Evolutionary conservation across 2,888 invertebrate genomes (phyloP), one percentile per base, ranked within the genome.

Genomic region (Sinohyriopsis cumingii): DNA sequence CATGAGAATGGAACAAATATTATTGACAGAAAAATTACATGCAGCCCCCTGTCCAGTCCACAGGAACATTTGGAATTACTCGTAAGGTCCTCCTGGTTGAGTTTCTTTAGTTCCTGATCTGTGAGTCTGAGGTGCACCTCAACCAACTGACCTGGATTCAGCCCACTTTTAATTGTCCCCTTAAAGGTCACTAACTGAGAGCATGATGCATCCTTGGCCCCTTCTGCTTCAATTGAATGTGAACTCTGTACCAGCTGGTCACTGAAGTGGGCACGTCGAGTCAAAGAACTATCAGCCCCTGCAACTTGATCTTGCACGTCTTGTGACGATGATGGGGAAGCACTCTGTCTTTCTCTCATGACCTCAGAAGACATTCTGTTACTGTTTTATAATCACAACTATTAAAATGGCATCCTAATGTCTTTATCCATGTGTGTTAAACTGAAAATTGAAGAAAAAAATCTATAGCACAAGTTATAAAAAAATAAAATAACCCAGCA

Each of bases 1-100:
- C 93, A 91, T 24, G 94, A 93, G 89, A 94, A 91, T 19, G 95
- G 95, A 80, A 93, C 91, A 85, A 93, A 93, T 19, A 94, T 73
- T 55, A 94, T 79, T 59, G 93, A 93, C 83, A 94, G 92, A 12
- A 94, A 71, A 69, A 93, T 91, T 62, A 94, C 91, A 85, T 94
- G 94, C 19, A 93, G 91, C 0, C 94, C 94, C 57, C 92, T 92
- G 67, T 91, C 91, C 0, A 91, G 77, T 1, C 93, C 92, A 69
- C 88, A 89, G n/a, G 68, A 56, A 65, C 80, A 82, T 7, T 65
- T 73, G 60, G 84, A 93, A 93, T 78, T 91, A 91, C 72, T 92
- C 91, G 22, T 74, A 59, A 77, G 79, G 53, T 78, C 75, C 53
- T 72, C 72, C 56, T 92, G 92, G 2, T 93, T 93, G 74, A 94